These are phyloP conservation scores for Aplocera efformata DNA, from an alignment of 2,888 invertebrate genomes.

Conservation along the genomic window DNA sequence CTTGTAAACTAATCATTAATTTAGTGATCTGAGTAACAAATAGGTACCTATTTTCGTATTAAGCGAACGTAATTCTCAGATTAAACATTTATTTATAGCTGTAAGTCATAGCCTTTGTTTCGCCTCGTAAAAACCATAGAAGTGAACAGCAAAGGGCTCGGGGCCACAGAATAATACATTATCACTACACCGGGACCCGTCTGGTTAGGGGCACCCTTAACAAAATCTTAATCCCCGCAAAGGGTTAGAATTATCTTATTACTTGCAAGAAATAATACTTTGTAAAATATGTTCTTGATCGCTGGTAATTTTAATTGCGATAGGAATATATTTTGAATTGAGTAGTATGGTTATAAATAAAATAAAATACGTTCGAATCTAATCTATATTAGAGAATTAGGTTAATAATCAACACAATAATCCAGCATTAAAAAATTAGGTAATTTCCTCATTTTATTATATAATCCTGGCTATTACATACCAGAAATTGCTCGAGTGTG, in stretches of 20 bases:
- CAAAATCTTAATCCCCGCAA: slow-evolving; percentile 80
- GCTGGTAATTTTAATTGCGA: not conserved
- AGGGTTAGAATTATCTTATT: slow-evolving; percentile 80
- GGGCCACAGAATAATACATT: slow-evolving; percentile 26
- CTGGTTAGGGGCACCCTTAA: slow-evolving; percentile 74
- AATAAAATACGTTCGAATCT: no score
- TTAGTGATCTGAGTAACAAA: no score
- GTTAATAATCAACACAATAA: no score
- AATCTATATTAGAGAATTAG: no score
- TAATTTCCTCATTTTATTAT: no score
- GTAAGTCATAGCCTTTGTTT: slow-evolving; percentile 40
- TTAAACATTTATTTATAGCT: slow-evolving; percentile 15
- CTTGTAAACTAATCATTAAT: no score
- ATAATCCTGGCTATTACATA: no score
- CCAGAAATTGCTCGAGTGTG: no score
- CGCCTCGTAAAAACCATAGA: slow-evolving; percentile 69
- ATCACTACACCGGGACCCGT: slow-evolving; percentile 37
- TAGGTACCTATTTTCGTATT: no score
- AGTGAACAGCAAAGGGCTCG: slow-evolving; percentile 58
- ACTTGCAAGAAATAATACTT: slow-evolving; percentile 74
- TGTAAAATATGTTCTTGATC: slow-evolving; percentile 50
- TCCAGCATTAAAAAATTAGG: no score
- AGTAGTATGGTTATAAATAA: no score
- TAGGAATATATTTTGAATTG: no score
- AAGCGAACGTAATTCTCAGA: slow-evolving; percentile 5